These are phyloP conservation scores for Rhizoglyphus robini DNA, from an alignment of 1,140 invertebrate genomes.

Conservation along the genomic window DNA sequence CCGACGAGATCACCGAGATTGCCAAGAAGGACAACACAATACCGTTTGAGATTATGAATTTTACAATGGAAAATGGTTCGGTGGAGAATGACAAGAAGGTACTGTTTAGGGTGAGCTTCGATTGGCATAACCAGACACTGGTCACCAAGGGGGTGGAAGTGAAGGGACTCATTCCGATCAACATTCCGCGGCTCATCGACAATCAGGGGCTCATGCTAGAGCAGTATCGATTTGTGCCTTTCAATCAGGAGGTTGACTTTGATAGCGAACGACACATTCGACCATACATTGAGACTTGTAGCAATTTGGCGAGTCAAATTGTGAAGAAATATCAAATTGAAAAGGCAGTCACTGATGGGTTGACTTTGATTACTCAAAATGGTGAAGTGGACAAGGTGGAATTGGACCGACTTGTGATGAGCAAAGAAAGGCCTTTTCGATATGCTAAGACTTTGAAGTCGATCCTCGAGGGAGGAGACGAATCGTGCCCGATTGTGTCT, in stretches of 20 bases:
- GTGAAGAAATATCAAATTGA: not conserved
- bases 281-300: constrained; percentile 28
- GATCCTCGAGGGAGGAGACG: too few species aligned
- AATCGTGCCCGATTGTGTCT: too few species aligned
- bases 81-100: constrained; percentile 1
- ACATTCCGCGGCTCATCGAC: constrained; percentile 57
- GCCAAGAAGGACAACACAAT: not conserved
- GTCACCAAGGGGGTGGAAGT: constrained; percentile 37
- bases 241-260: constrained; percentile 37
- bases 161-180: constrained; percentile 46
- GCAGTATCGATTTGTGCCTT: constrained; percentile 63
- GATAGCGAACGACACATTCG: constrained; percentile 33
- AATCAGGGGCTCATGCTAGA: constrained; percentile 64
- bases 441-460: too few species aligned
- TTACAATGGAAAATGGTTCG: not conserved
- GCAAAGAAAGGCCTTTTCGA: not conserved
- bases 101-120: constrained; percentile 28
- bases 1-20: not conserved
- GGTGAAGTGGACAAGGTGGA: not conserved
- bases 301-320: not conserved
- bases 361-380: not conserved
- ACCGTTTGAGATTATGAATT: constrained; percentile 3
- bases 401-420: not conserved
- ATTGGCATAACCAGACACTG: constrained; percentile 20
- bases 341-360: not conserved